Conservation (phyloP, 2,113 vertebrate species). For the Capricornis sumatraensis region DNA sequence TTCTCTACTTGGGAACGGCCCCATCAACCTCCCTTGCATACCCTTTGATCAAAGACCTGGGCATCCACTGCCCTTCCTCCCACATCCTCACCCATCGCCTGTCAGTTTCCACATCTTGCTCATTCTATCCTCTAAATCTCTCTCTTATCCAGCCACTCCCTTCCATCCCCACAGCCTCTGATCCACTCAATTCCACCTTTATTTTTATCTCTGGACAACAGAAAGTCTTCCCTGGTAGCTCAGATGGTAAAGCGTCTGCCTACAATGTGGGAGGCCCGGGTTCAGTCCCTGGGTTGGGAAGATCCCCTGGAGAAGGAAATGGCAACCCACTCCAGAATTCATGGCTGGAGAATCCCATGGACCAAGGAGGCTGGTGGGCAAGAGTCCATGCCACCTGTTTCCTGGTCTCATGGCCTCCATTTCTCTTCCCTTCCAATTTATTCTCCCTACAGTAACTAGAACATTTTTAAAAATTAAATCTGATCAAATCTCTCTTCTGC, state of each 20-base stretch:
- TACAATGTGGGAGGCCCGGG: not conserved
- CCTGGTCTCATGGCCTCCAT: not conserved
- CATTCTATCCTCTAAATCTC: not conserved
- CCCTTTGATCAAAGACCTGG: not conserved
- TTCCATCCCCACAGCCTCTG: too few species aligned
- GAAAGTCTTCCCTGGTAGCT: not conserved
- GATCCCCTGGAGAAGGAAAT: not conserved
- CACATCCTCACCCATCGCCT: not conserved
- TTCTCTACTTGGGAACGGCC: not conserved
- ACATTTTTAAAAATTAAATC: not conserved
- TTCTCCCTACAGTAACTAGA: not conserved
- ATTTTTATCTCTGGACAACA: not conserved
- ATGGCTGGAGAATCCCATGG: not conserved
- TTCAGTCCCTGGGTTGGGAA: not conserved
- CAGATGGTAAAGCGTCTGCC: not conserved
- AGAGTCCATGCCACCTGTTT: not conserved
- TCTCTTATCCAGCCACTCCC: not conserved
- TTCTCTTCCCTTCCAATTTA: not conserved
- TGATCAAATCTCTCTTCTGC: not conserved
- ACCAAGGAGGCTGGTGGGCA: not conserved
- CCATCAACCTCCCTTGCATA: rapidly evolving
- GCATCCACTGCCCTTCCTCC: not conserved
- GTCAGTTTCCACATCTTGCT: not conserved
- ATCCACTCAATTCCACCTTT: not conserved
- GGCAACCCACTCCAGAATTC: not conserved